Evolutionary conservation across 2,888 invertebrate species (phyloP).

Genomic region (Coronaproctus castanopsis): DNA sequence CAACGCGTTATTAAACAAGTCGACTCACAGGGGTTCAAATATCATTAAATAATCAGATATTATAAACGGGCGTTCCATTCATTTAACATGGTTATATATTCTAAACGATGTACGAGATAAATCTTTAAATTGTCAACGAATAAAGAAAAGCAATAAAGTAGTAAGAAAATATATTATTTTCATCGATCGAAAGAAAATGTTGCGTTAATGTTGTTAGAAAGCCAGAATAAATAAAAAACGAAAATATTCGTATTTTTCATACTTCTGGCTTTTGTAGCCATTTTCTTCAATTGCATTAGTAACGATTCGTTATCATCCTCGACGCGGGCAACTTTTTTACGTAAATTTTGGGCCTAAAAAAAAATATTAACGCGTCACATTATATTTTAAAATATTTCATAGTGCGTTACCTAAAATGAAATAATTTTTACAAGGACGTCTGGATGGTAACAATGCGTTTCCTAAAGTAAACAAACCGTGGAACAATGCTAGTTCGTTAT

Average conservation of each 20-base stretch:
- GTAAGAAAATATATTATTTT: too few species aligned
- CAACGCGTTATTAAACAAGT: too few species aligned
- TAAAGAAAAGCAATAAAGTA: too few species aligned
- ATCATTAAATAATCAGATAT: too few species aligned
- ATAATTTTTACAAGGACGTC: background rate
- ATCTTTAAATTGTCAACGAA: too few species aligned
- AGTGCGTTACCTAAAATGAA: background rate
- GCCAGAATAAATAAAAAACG: too few species aligned
- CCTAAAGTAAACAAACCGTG: background rate
- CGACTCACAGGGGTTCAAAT: too few species aligned
- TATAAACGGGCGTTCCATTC: too few species aligned
- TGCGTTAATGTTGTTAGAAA: background rate
- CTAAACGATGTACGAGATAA: too few species aligned
- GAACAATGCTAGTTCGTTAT: background rate
- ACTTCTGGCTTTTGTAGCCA: conserved; percentile 58
- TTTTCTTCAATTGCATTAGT: conserved; percentile 86
- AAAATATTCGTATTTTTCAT: background rate
- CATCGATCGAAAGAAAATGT: too few species aligned
- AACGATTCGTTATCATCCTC: conserved; percentile 95
- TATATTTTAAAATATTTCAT: background rate
- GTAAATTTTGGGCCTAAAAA: conserved; percentile 60
- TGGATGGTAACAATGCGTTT: background rate
- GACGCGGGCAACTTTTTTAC: conserved; percentile 74
- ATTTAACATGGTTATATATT: too few species aligned
- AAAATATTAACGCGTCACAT: conserved; percentile 13